phyloP scores from a whole-genome alignment of 2,797 vertebrate genomes.

The Amblyraja radiata region DNA sequence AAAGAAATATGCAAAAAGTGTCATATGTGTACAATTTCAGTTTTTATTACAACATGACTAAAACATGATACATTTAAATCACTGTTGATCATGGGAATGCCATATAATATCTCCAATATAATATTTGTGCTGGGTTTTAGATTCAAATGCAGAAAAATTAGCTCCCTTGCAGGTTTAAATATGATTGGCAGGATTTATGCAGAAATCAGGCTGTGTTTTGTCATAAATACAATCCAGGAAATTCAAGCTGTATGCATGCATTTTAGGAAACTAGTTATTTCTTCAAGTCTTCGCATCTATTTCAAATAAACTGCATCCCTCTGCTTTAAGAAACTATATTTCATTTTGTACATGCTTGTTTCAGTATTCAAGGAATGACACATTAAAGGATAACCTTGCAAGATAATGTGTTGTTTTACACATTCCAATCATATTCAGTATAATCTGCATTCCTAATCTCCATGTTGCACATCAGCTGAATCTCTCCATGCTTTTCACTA shows the following conservation, averaged over 20 bases:
- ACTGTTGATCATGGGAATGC: neutral
- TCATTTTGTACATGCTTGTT: neutral
- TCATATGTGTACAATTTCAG: neutral
- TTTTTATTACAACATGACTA: neutral
- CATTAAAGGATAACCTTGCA: constrained; percentile 39
- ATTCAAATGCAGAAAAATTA: neutral
- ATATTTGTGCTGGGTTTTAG: neutral
- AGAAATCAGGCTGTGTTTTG: neutral
- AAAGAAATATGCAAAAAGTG: neutral
- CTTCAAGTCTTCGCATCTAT: neutral
- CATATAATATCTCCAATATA: neutral
- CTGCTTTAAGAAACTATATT: neutral
- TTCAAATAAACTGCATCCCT: neutral
- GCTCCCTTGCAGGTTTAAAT: neutral
- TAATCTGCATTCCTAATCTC: constrained; percentile 34
- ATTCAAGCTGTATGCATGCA: neutral
- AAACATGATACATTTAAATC: neutral
- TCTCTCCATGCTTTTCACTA: constrained; percentile 24
- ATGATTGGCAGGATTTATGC: neutral
- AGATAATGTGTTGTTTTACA: constrained; percentile 34
- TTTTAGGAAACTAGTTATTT: constrained; percentile 15
- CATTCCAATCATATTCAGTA: constrained; percentile 24
- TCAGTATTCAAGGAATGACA: constrained; percentile 40
- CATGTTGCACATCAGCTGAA: constrained; percentile 35
- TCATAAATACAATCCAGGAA: neutral